Evolutionary conservation across 23 tunicate genomes (phyloP), one percentile per base, ranked within the genome.

Genomic region (Oikopleura dioica): DNA sequence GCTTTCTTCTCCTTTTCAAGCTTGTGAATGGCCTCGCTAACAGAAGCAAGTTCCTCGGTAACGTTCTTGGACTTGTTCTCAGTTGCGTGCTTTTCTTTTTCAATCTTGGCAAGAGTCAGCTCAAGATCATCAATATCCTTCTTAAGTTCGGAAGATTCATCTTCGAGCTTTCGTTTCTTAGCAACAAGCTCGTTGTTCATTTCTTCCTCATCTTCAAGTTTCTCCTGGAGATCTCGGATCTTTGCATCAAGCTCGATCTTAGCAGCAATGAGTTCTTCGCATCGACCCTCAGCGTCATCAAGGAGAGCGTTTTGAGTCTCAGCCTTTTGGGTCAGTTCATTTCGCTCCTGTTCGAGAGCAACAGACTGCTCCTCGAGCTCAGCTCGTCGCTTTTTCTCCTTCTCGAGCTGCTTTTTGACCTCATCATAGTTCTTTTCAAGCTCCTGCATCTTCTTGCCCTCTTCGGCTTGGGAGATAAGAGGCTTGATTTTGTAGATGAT

Each of bases 401-500:
- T 86, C 26, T 59, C 78, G 1, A 78, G 68, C 59, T 94, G 87
- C 35, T 94, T 94, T 50, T 83, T 94, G 50, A 94, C 68, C 1
- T 86, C 95, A 2, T 63, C 72, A 63, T 63, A 63, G 16, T 94
- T 88, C 38, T 84, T 83, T 37, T 94, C 88, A 2, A 94, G 82
- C 29, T 68, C 77, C 51, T 94, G 95, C 83, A 82, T 78, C 76
- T 94, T 95, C 75, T 94, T 94, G 1, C 83, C 81, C n/a, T 68
- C 82, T 37, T 94, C 99, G 1, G 99, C 95, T 0, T 87, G 37
- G 51, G 86, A 86, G 51, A 92, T 78, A 30, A 92, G 77, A 1
- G 99, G 99, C 55, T 86, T 86, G 77, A 92, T 92, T 79, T 92
- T 92, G 80, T 86, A 92, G 87, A 92, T 92, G 35, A 92, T 69